Percentiles rank a stretch among this genome's conserved stretches.
Evolutionary conservation across 2,888 invertebrate species (phyloP).

Genomic region (Notodonta dromedarius): DNA sequence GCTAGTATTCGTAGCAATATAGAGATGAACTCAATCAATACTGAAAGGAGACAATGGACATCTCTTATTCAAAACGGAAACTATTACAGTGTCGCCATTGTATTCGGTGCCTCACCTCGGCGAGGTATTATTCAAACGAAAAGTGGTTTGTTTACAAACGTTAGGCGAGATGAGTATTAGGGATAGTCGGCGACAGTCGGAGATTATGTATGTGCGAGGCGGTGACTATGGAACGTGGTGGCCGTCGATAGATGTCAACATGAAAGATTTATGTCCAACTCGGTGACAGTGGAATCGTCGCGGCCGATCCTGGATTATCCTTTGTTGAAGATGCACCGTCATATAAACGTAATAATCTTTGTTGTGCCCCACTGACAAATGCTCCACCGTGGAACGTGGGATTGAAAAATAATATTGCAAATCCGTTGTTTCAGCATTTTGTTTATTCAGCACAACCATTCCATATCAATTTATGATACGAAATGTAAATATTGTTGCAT

Average conservation of each 20-base stretch:
- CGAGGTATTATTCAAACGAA: constrained; percentile 79
- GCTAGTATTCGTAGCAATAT: constrained; percentile 55
- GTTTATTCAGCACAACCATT: constrained; percentile 35
- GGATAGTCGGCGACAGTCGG: constrained; percentile 62
- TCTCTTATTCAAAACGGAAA: constrained; percentile 82
- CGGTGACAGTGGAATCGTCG: constrained; percentile 70
- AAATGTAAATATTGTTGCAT: constrained; percentile 6
- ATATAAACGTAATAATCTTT: constrained; percentile 67
- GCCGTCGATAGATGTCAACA: constrained; percentile 69
- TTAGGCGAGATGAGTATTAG: constrained; percentile 66
- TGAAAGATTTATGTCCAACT: constrained; percentile 78
- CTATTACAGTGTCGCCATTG: constrained; percentile 80
- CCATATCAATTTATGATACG: constrained; percentile 25
- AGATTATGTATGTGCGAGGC: constrained; percentile 59
- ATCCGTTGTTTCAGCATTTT: constrained; percentile 36
- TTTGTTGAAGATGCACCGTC: constrained; percentile 70
- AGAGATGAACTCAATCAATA: constrained; percentile 78
- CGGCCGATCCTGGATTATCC: constrained; percentile 74
- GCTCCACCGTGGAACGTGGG: constrained; percentile 37
- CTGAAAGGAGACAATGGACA: constrained; percentile 77
- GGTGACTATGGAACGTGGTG: constrained; percentile 57
- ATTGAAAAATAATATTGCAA: constrained; percentile 40
- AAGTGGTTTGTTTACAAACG: constrained; percentile 79
- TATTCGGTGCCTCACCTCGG: constrained; percentile 76
- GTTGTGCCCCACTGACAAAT: constrained; percentile 48